Base-by-base conservation (phyloP, 1,140 invertebrate genomes). In the Neelides sp. region DNA sequence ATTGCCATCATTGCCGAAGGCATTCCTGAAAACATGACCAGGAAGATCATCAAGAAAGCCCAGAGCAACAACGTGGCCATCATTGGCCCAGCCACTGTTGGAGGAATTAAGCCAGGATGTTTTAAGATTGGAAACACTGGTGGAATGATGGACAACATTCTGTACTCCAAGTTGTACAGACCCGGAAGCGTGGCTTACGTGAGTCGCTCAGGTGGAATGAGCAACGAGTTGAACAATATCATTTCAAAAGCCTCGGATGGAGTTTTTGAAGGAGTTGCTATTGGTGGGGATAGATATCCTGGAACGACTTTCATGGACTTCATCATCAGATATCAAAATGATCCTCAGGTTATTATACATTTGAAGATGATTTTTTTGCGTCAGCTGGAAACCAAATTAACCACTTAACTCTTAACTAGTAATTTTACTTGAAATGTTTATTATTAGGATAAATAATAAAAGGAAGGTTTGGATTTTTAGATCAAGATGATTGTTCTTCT, bases 1-100 rank as follows among this genome's bases (percentile, higher is more conserved):
- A 93, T 99, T 55, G 92, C 95, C 12, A 99, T 99, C 59, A 99
- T 99, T 64, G 95, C 94, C 17, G 95, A 98, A 71, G 95, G 95
- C 32, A 98, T 98, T 55, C 79, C 79, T 17, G 79, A 81, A 63
- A 82, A 82, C 62, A 66, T 79, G 57, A 99, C 95, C 1, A 74
- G 95, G 52, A 92, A 95, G 67, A 73, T 99, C 47, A 92, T 93
- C 62, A 79, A 93, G 56, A 71, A 80, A 27, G 92, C 91, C 1
- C 71, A 84, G 51, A 75, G 84, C 58, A 89, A 83, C 63, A 75
- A 76, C 24, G 85, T 96, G 1, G 77, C 77, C 3, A 86, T 96
- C 27, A 94, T 96, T 64, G 92, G 92, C 4, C 96, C 96, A 0
- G 96, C 96, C 1, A 99, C 96, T 0, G 95, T 96, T 37, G 88